Percentiles rank a stretch among this genome's conserved stretches.
Conservation (phyloP, 2,888 invertebrate genomes). For the Eristalis pertinax region DNA sequence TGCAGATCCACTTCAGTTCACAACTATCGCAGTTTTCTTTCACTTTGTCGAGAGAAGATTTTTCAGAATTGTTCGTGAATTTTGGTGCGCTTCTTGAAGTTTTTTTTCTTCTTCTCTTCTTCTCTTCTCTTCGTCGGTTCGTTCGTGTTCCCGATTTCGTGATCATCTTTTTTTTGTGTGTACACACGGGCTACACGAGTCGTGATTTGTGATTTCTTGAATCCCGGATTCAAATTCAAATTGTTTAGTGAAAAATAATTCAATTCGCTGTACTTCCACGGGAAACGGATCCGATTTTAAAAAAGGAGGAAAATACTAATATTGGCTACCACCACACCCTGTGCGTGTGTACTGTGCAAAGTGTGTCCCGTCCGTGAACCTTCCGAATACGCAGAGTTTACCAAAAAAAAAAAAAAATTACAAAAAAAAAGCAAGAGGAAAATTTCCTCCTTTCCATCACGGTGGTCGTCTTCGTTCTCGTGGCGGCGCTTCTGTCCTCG, state of each 20-base stretch:
- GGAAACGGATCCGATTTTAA: conserved; percentile 6
- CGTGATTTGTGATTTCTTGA: background rate
- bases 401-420: conserved; percentile 24
- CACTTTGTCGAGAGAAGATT: background rate
- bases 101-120: background rate
- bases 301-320: background rate
- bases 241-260: conserved; percentile 6
- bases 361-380: conserved; percentile 39
- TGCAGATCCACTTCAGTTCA: background rate
- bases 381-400: background rate
- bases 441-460: background rate
- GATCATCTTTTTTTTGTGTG: background rate
- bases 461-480: background rate
- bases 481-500: background rate
- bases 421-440: conserved; percentile 22
- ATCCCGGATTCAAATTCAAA: conserved; percentile 1
- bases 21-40: conserved; percentile 33
- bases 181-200: background rate
- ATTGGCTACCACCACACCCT: conserved; percentile 60
- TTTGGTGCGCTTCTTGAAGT: conserved; percentile 18
- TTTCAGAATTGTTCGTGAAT: conserved; percentile 28
- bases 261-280: background rate
- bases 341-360: conserved; percentile 48
- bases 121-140: background rate
- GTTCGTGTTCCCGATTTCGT: background rate